These are phyloP conservation scores for Heteromurus nitidus DNA, from an alignment of 2,888 invertebrate species.

Conservation along the genomic window DNA sequence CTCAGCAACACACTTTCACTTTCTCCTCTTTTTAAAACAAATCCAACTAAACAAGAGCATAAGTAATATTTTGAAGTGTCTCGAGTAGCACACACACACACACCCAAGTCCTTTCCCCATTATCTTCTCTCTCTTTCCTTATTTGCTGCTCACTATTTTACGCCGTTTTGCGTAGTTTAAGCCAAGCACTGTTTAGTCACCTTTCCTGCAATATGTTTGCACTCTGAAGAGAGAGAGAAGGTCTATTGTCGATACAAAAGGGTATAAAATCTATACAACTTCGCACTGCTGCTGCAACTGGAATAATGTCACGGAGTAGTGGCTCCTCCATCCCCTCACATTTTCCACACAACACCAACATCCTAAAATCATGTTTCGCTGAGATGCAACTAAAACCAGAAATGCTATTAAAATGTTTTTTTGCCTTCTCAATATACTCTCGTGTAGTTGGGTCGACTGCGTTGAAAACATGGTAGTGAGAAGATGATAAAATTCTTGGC, in stretches of 20 bases:
- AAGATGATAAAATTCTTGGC: constrained; percentile 39
- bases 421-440: no score
- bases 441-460: neutral
- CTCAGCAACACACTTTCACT: no score
- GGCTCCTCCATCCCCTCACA: neutral
- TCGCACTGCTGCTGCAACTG: neutral
- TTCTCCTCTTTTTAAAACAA: neutral
- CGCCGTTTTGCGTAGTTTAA: neutral
- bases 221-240: no score
- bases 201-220: no score
- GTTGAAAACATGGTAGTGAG: neutral
- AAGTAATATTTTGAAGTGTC: neutral
- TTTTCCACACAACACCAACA: no score
- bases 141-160: neutral
- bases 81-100: neutral
- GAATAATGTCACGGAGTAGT: neutral
- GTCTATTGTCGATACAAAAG: no score
- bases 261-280: no score
- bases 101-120: neutral
- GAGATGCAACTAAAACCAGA: no score
- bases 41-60: neutral
- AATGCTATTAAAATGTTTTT: no score
- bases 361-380: no score
- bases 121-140: neutral
- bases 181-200: no score